These are phyloP conservation scores for Gonatopus flavifemur DNA, from an alignment of 1,140 invertebrate species.

Conservation along the genomic window DNA sequence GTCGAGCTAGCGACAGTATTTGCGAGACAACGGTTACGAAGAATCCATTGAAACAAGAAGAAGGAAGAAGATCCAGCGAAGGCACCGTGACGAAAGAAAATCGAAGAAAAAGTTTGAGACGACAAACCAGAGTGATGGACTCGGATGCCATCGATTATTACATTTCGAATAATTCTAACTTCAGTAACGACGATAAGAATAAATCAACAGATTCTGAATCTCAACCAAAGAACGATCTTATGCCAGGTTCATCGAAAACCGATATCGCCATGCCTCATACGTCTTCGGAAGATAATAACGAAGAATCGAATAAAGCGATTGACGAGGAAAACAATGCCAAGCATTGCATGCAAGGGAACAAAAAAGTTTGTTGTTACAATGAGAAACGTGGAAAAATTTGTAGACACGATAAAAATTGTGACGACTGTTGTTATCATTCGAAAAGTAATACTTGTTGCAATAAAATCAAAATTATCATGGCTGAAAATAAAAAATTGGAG, in stretches of 20 bases:
- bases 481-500: constrained; percentile 42
- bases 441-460: constrained; percentile 33
- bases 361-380: too few relatives aligned
- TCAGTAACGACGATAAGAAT: too few relatives aligned
- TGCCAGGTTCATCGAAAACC: too few relatives aligned
- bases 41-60: constrained; percentile 6
- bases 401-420: constrained; percentile 10
- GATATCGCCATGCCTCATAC: too few relatives aligned
- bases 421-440: constrained; percentile 27
- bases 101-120: constrained; percentile 32
- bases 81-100: constrained; percentile 18
- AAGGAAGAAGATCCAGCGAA: constrained; percentile 39
- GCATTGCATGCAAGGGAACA: too few relatives aligned
- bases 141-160: constrained; percentile 16
- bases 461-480: constrained; percentile 37
- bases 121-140: constrained; percentile 41
- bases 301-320: too few relatives aligned
- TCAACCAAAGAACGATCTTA: too few relatives aligned
- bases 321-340: too few relatives aligned
- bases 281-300: not conserved
- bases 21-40: constrained; percentile 5
- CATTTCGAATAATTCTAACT: constrained; percentile 4
- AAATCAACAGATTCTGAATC: too few relatives aligned
- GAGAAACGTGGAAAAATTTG: constrained; percentile 7
- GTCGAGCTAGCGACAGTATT: constrained; percentile 37